Base-by-base conservation (phyloP, 2,113 vertebrate species). In the Anarrhichthys ocellatus region DNA sequence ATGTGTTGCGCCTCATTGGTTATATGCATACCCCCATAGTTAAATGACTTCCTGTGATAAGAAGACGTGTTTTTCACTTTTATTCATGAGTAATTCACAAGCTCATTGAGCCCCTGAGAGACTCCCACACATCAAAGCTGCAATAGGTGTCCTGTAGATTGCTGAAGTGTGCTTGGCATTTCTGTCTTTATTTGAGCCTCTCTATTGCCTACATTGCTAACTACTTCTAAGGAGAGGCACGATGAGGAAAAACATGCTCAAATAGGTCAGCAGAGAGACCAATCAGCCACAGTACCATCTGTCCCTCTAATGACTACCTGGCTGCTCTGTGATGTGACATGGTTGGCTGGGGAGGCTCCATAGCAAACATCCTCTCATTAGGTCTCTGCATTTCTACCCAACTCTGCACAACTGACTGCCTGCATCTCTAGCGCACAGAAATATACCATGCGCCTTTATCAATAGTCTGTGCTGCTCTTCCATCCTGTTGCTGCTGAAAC, bases 221-320 rank as follows among this genome's bases (percentile, higher is more conserved):
- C 29, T 48, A 52, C 73, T 79, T 77, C 72, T 73, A 65, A 61
- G 40, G 76, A 87, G 77, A 78, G 77, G 72, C 46, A 75, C 76
- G 81, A 85, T 80, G 86, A 84, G 80, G 75, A 87, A 89, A 89
- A 86, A 90, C 85, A 87, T 92, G 66, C 91, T 92, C 75, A 90
- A 92, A 92, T 83, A 86, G 89, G 88, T 91, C 87, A 91, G 84
- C 71, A 67, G 75, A 82, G 86, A 90, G 79, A 81, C 73, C 84
- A 92, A 89, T 93, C 93, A 90, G 82, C 87, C 80, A 34, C 77
- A 81, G 84, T 90, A 82, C 91, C 93, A 95, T 94, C 94, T 95
- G 93, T 93, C 91, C 82, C 65, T 91, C 83, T 93, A 94, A 95
- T 93, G 92, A 93, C 85, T 91, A 91, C 92, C 93, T 92, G 91